Base-by-base conservation (phyloP, 2,797 vertebrate species). In the Pipistrellus pygmaeus region DNA sequence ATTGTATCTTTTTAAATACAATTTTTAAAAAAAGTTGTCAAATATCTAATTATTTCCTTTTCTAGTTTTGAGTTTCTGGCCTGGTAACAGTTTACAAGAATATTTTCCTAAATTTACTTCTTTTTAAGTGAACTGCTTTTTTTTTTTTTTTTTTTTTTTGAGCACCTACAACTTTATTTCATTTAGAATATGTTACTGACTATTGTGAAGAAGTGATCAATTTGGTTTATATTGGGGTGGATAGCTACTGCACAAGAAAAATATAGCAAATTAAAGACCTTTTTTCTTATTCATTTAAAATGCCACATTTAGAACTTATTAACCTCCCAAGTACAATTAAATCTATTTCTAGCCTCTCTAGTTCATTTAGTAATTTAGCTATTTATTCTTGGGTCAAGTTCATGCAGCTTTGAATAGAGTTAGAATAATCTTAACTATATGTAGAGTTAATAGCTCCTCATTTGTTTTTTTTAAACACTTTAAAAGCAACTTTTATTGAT, bases 351-450 rank as follows among this genome's bases (percentile, higher is more conserved):
- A 41, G 15, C 23, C 0, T 46, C 32, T 87, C 25, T 41, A 32
- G 0, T 51, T 84, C 78, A 20, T 62, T 93, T 85, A 76, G 5
- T 69, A 55, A 48, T 48, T 75, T 81, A 88, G 46, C 7, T 60
- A 18, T 84, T 86, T 88, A 46, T 68, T 80, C n/a, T 85, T 41
- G 64, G n/a, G 21, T 80, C 25, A 93, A 18, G 85, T 95, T 35
- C 20, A 21, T 7, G 48, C 18, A 38, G 51, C 18, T 88, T 62
- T 72, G 66, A 73, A 60, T 69, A 62, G 18, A 84, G 32, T 32
- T 83, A 18, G 21, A 57, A 23, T 53, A 60, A 87, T 73, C 3
- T 80, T 90, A 75, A 62, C 57, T 44, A 78, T 53, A 77, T 83
- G 3, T 89, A 75, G 8, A 60, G 17, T 25, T 77, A 66, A 51